A percentile compares a stretch with the other conserved stretches of the same genome.
Conservation (phyloP, 2,888 invertebrate genomes). For the Coecobrya sp. region DNA sequence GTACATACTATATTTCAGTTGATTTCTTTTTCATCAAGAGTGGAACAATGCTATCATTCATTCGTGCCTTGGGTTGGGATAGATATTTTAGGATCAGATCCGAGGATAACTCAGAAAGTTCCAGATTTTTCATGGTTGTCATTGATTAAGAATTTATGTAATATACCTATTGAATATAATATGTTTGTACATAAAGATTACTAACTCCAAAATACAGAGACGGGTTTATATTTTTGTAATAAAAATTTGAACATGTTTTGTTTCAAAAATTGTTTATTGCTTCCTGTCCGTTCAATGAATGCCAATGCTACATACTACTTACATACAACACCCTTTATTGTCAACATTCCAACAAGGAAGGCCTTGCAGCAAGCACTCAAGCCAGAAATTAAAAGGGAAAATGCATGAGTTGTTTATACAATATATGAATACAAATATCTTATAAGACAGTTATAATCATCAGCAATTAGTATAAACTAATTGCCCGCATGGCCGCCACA, state of each 20-base stretch:
- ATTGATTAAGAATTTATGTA: neutral
- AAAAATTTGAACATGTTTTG: constrained; percentile 27
- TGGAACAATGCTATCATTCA: constrained; percentile 32
- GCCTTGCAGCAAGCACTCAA: neutral
- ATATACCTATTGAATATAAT: neutral
- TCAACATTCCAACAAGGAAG: no score
- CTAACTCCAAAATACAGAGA: constrained; percentile 11
- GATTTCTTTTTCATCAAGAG: neutral
- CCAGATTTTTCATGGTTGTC: constrained; percentile 15
- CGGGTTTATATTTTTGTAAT: constrained; percentile 38
- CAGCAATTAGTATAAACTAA: no score
- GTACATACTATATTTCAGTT: constrained; percentile 21
- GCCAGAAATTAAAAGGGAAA: neutral
- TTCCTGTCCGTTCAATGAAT: constrained; percentile 25
- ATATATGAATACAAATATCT: neutral
- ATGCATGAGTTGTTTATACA: neutral
- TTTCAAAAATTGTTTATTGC: constrained; percentile 9
- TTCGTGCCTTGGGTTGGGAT: no score
- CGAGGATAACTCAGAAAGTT: neutral
- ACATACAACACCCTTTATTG: no score
- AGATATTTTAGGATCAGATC: neutral
- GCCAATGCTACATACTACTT: no score
- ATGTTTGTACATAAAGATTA: neutral
- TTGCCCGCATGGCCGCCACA: no score
- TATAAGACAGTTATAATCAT: no score